Evolutionary conservation across 2,888 invertebrate species (phyloP), one percentile per base, ranked within the genome.

Genomic region (Erannis defoliaria): DNA sequence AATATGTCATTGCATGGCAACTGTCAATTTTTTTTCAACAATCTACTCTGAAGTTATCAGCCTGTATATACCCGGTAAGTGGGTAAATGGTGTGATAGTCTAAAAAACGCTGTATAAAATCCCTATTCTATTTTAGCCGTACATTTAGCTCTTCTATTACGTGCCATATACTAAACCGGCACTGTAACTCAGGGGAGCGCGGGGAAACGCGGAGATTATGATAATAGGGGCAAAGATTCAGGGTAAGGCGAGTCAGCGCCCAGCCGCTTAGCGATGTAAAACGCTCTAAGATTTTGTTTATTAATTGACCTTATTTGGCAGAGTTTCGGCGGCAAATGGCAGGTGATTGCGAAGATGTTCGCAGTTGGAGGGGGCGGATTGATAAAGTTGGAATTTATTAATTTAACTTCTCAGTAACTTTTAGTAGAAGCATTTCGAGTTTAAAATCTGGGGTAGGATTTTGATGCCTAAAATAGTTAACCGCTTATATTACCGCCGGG

Each of bases 251-350:
- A 55, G 60, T 61, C 56, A 60, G 64, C 55, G 54, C 58, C 42
- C 42, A 42, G 42, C 23, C 46, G 54, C 59, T 61, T 50, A 67
- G 66, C 66, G 62, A 67, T 71, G 71, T 71, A 65, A 66, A 59
- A 23, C 48, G 63, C 35, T 54, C 58, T 60, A 60, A 67, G 61
- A 68, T 71, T 71, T 67, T 67, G 67, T 68, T 71, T 68, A 71
- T 64, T 71, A 68, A 71, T 68, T 68, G 67, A 67, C 66, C 64
- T 59, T 61, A 68, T 62, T 67, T 55, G 33, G 61, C 60, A 43
- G 60, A 62, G 63, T 64, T 64, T 57, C 33, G 29, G 12, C 38
- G 50, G 40, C 35, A 54, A 61, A 55, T 55, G 61, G 48, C 40
- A 42, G 54, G 59, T 49, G 29, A 29, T 55, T 49, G 19, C 12